Base-by-base conservation (phyloP, 2,113 vertebrate genomes). In the Oplegnathus fasciatus region DNA sequence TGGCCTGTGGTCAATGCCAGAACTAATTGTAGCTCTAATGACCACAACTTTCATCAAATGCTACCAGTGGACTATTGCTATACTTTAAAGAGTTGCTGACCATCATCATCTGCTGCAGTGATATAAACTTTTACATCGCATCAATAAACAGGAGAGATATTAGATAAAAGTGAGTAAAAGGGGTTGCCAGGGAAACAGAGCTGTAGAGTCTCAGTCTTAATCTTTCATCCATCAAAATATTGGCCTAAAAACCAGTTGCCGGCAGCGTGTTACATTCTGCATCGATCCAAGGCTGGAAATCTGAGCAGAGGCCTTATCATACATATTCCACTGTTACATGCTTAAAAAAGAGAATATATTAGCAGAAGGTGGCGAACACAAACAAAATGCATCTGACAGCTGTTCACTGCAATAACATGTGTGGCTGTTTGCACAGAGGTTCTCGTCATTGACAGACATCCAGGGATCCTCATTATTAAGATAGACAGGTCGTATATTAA, bases 181-280 rank as follows among this genome's bases (percentile, higher is more conserved):
- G 15, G 82, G 95, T 96, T 96, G 93, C 95, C 94, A 95, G 62
- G 94, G 95, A 95, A 95, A 96, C 95, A 89, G 90, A 61, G 84
- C 84, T 71, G 87, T 84, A 67, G 88, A 93, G 90, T 88, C 86
- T 80, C 76, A 32, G 73, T 78, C 80, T 83, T 90, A 92, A 93
- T 89, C 86, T 92, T 87, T 91, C 84, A 92, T 93, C 90, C 84
- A 93, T 94, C 88, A 93, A 94, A 93, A 91, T 78, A 87, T 69
- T 88, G 82, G 86, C 80, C 89, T 86, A 73, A 87, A 88, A 91
- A 92, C 61, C 62, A 89, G 78, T 77, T 48, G 78, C 82, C 60
- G 5, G 82, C 87, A 86, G 88, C 82, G 70, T 64, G 68, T 65
- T 84, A 76, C 17, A 42, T 57, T 73, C 83, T 67, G 75, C 70